Evolutionary conservation across 2,888 invertebrate genomes (phyloP).

Genomic region (Cryptosula pallasiana): DNA sequence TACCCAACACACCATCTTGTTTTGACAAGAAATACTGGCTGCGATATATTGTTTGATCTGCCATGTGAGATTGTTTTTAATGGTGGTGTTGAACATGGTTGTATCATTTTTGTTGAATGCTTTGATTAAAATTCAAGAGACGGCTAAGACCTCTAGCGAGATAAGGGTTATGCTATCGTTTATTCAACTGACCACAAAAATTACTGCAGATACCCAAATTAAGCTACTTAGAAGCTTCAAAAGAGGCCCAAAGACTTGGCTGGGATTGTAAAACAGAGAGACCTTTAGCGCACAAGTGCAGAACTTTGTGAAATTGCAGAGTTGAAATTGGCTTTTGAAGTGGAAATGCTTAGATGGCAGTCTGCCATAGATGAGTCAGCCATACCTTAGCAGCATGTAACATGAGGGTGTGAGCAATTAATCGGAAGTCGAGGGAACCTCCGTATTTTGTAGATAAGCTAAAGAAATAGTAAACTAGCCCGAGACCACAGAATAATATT

Average conservation of each 20-base stretch:
- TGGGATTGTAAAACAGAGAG: not conserved
- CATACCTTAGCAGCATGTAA: not conserved
- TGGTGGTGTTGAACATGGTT: not conserved
- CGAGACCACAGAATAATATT: not conserved
- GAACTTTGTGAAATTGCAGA: not conserved
- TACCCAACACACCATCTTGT: no score
- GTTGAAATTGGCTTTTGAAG: no score
- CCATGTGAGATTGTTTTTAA: not conserved
- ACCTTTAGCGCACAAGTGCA: not conserved
- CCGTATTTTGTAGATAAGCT: not conserved
- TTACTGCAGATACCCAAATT: conserved; percentile 14
- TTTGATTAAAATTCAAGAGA: not conserved
- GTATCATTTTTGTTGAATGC: conserved; percentile 2
- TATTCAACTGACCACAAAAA: conserved; percentile 18
- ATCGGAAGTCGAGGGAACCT: not conserved
- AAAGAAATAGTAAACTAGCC: not conserved
- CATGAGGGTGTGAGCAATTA: not conserved
- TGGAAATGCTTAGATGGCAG: no score
- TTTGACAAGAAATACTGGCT: not conserved
- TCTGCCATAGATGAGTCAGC: no score
- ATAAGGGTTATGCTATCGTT: not conserved
- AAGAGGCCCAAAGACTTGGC: not conserved
- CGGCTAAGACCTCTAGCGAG: not conserved
- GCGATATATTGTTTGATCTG: not conserved
- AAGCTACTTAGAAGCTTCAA: not conserved